These are phyloP conservation scores for Andrena trimmerana DNA, from an alignment of 2,888 invertebrate species.

Conservation along the genomic window DNA sequence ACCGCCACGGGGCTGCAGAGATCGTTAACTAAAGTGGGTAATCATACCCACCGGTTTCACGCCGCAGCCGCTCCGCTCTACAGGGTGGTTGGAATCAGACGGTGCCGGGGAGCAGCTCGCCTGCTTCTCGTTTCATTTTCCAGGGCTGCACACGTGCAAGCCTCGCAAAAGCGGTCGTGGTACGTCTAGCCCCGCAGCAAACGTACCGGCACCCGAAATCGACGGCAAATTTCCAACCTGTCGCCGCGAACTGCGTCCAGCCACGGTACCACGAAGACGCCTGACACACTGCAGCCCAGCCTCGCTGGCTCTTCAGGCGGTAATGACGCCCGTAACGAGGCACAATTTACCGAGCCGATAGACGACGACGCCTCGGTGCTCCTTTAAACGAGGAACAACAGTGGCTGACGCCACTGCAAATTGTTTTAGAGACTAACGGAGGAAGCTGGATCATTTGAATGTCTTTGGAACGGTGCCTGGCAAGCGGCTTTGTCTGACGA, in stretches of 20 bases:
- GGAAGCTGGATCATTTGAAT: conserved; percentile 17
- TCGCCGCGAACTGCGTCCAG: conserved; percentile 1
- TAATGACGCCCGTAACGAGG: conserved; percentile 55
- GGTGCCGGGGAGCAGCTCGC: neutral
- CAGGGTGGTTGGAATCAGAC: conserved; percentile 69
- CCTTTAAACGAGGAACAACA: conserved; percentile 16
- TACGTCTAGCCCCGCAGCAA: conserved; percentile 20
- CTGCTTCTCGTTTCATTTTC: conserved; percentile 17
- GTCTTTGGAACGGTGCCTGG: conserved; percentile 11
- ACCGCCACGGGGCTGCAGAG: conserved; percentile 74
- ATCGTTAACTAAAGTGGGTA: conserved; percentile 83
- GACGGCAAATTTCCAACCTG: conserved; percentile 18
- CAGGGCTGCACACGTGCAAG: conserved; percentile 16
- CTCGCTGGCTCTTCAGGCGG: conserved; percentile 15
- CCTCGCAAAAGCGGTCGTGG: conserved; percentile 19
- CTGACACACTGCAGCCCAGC: conserved; percentile 11
- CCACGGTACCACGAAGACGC: neutral
- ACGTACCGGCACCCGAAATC: conserved; percentile 15
- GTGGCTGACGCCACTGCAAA: conserved; percentile 47
- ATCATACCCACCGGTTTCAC: conserved; percentile 82
- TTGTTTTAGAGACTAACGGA: conserved; percentile 52
- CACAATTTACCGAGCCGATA: conserved; percentile 53
- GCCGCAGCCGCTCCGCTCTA: conserved; percentile 71
- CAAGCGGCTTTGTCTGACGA: too few species aligned
- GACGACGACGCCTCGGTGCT: conserved; percentile 14